phyloP scores from a whole-genome alignment of 2,113 vertebrate genomes.

The Rhizomys pruinosus region DNA sequence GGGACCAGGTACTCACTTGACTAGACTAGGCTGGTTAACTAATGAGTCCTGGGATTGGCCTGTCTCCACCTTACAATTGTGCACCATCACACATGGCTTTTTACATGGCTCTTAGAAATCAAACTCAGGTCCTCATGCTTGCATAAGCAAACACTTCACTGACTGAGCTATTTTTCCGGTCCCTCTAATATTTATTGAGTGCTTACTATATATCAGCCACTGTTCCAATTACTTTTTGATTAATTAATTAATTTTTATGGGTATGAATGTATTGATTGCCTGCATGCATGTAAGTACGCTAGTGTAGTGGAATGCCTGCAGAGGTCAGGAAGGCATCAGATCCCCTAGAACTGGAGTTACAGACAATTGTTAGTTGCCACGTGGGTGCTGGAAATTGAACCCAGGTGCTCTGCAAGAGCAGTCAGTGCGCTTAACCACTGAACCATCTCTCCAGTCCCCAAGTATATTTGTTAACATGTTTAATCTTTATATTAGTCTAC shows the following conservation, averaged over 20 bases:
- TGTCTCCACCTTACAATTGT: background rate
- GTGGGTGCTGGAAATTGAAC: no score
- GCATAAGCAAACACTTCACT: background rate
- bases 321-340: background rate
- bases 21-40: background rate
- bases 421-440: background rate
- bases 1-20: no score
- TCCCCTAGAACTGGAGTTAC: no score
- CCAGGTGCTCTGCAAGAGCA: background rate
- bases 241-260: no score
- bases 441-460: background rate
- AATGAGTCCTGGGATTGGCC: background rate
- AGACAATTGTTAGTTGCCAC: no score
- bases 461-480: slow-evolving; percentile 23
- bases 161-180: background rate
- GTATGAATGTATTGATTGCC: no score
- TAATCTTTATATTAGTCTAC: slow-evolving; percentile 34
- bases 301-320: background rate
- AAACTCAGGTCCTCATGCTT: background rate
- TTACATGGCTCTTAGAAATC: no score
- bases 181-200: background rate
- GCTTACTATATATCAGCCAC: slow-evolving; percentile 13
- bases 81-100: background rate
- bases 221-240: slow-evolving; percentile 38
- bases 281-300: no score